Percentiles rank a stretch among this genome's conserved stretches.
phyloP scores from a whole-genome alignment of 2,888 invertebrate genomes.

The Drosophila recens region DNA sequence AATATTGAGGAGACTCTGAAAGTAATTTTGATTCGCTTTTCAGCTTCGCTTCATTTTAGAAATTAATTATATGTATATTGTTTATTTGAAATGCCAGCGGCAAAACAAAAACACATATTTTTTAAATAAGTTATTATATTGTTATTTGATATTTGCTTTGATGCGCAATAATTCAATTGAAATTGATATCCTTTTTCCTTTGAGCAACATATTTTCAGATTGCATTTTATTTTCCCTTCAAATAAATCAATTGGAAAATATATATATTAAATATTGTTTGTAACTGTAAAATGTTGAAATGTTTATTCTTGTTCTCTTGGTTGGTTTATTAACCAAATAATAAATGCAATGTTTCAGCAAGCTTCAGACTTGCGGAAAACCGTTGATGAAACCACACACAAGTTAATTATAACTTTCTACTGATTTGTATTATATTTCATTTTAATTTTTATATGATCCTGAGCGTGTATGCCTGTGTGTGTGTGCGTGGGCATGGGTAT shows the following conservation, averaged over 20 bases:
- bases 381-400: neutral
- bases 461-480: neutral
- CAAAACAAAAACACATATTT: neutral
- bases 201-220: constrained; percentile 2
- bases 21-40: neutral
- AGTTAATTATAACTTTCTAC: constrained; percentile 6
- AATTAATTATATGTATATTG: neutral
- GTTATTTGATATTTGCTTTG: constrained; percentile 3
- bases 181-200: constrained; percentile 12
- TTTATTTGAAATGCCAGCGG: constrained; percentile 7
- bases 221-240: constrained; percentile 48
- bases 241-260: constrained; percentile 10
- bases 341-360: constrained; percentile 3
- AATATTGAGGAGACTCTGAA: neutral
- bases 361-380: neutral
- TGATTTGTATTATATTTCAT: constrained; percentile 14
- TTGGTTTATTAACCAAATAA: neutral
- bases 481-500: neutral
- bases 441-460: neutral
- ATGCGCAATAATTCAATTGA: constrained; percentile 7
- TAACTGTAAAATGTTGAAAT: constrained; percentile 13
- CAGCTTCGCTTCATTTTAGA: constrained; percentile 8
- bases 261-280: constrained; percentile 1
- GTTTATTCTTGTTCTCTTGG: neutral
- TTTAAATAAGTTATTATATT: constrained; percentile 9